A percentile compares a stretch with the other conserved stretches of the same genome.
These are phyloP conservation scores for Neocrepidodera transversa DNA, from an alignment of 2,888 invertebrate species.

Conservation along the genomic window DNA sequence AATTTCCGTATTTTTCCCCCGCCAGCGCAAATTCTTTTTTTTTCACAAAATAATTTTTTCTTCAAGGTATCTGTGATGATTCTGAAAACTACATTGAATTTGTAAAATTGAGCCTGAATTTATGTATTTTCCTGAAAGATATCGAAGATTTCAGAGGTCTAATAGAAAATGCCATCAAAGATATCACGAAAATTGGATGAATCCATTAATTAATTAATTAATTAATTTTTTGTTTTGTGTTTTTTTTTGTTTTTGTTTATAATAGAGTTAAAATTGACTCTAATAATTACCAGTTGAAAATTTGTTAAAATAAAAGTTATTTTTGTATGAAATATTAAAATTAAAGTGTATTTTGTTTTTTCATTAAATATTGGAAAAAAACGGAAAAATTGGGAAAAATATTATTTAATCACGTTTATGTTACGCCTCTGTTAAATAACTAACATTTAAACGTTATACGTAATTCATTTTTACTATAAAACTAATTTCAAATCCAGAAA, in stretches of 20 bases:
- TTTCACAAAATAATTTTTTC: too few relatives aligned
- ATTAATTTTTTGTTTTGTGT: conserved; percentile 9
- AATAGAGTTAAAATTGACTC: too few relatives aligned
- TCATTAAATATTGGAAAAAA: too few relatives aligned
- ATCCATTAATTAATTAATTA: too few relatives aligned
- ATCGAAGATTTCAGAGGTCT: conserved; percentile 40
- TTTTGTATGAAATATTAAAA: neutral
- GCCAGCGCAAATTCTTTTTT: too few relatives aligned
- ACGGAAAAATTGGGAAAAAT: too few relatives aligned
- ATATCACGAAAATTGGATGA: conserved; percentile 38
- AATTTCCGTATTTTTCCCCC: too few relatives aligned
- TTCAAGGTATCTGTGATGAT: conserved; percentile 47
- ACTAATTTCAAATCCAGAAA: too few relatives aligned
- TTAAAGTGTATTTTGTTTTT: neutral
- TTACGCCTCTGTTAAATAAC: too few relatives aligned
- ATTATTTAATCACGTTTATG: too few relatives aligned
- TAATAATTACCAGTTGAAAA: neutral
- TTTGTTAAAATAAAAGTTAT: neutral
- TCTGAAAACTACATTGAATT: conserved; percentile 43
- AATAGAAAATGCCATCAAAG: conserved; percentile 40
- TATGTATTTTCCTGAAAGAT: conserved; percentile 49
- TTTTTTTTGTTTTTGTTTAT: conserved; percentile 4
- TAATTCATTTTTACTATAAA: too few relatives aligned
- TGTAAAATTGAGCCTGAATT: conserved; percentile 41
- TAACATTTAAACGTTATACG: too few relatives aligned